Percentiles rank a stretch among this genome's conserved stretches.
Evolutionary conservation across 1,140 invertebrate species (phyloP).

Genomic region (Wasmannia auropunctata): DNA sequence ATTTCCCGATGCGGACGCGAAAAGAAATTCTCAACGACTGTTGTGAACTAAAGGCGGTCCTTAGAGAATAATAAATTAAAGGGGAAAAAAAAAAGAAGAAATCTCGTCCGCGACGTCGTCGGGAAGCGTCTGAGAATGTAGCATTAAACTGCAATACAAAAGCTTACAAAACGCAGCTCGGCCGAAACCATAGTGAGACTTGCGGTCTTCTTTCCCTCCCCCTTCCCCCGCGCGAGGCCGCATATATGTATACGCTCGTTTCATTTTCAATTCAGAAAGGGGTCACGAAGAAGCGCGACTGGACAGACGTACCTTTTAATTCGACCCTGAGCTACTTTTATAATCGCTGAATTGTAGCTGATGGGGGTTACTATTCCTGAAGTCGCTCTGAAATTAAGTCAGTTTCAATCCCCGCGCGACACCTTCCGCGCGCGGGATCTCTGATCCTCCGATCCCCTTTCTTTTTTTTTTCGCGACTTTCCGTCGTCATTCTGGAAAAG

Average conservation of each 20-base stretch:
- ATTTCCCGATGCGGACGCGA: neutral
- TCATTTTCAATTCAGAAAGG: slow-evolving; percentile 1
- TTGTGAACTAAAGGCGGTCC: neutral
- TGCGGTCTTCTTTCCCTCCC: neutral
- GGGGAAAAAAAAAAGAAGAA: neutral
- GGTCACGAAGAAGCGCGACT: neutral
- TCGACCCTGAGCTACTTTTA: slow-evolving; percentile 53
- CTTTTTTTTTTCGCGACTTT: neutral
- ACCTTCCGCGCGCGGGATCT: neutral
- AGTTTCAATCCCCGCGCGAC: neutral
- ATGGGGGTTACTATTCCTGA: neutral
- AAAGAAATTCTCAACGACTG: neutral
- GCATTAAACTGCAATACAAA: neutral
- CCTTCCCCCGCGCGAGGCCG: neutral
- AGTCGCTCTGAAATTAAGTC: slow-evolving; percentile 32
- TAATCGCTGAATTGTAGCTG: slow-evolving; percentile 31
- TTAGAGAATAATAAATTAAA: neutral
- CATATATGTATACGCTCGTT: neutral
- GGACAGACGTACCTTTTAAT: slow-evolving; percentile 10
- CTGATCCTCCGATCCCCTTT: neutral
- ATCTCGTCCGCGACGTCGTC: neutral
- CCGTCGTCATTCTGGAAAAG: neutral
- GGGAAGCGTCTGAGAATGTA: neutral
- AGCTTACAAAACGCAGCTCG: neutral
- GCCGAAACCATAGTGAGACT: neutral